Conservation (phyloP, 2,113 vertebrate genomes). For the Rafetus swinhoei region DNA sequence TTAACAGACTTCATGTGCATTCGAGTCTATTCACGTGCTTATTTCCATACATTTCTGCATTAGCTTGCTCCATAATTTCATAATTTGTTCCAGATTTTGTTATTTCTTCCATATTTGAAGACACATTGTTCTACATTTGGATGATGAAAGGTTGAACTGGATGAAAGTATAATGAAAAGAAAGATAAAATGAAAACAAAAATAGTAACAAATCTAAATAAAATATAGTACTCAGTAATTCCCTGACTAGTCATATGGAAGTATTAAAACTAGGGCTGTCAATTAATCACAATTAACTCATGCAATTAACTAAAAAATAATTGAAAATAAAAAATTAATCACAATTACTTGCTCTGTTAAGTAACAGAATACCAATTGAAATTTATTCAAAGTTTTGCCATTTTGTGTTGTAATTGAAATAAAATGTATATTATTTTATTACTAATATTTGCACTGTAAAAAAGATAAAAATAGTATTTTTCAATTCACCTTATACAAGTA, state of each 20-base stretch:
- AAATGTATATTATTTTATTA: too few species aligned
- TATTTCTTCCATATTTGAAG: conserved; percentile 64
- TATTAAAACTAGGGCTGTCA: background rate
- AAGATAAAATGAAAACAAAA: conserved; percentile 55
- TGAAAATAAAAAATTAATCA: too few species aligned
- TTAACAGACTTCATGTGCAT: conserved; percentile 47
- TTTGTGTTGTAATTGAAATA: too few species aligned
- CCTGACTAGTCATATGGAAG: background rate
- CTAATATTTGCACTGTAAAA: too few species aligned
- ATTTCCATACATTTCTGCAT: conserved; percentile 64
- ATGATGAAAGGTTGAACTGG: conserved; percentile 58
- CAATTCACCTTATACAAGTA: too few species aligned
- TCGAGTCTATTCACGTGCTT: conserved; percentile 53
- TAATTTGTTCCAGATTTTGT: conserved; percentile 78
- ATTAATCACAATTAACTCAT: too few species aligned
- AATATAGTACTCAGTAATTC: background rate
- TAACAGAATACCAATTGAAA: too few species aligned
- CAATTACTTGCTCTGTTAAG: too few species aligned
- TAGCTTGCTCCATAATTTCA: conserved; percentile 59
- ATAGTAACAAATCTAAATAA: conserved; percentile 11
- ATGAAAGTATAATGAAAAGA: conserved; percentile 43
- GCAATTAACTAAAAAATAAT: too few species aligned
- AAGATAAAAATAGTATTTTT: too few species aligned
- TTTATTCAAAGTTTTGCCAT: too few species aligned
- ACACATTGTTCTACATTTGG: conserved; percentile 46